These are phyloP conservation scores for Erethizon dorsatum DNA, from an alignment of 2,797 vertebrate species.

Conservation along the genomic window DNA sequence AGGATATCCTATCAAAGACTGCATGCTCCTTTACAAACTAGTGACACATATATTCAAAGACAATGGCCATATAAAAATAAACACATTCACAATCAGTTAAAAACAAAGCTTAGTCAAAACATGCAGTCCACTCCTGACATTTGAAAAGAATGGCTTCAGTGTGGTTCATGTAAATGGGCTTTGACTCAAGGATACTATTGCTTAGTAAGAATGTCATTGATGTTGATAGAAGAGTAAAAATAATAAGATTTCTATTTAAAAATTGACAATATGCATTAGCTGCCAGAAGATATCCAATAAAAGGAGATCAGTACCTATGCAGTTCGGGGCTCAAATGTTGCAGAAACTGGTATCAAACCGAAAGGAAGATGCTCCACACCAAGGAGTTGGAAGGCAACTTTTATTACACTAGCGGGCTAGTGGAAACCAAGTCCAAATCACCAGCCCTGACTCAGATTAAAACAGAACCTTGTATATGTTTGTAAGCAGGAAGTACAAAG, in stretches of 20 bases:
- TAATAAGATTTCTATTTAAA: slow-evolving; percentile 42
- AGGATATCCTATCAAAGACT: slow-evolving; percentile 21
- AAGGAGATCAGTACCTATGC: slow-evolving; percentile 13
- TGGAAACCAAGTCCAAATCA: no score
- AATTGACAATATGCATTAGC: slow-evolving; percentile 22
- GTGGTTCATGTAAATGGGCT: slow-evolving; percentile 26
- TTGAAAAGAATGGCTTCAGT: slow-evolving; percentile 22
- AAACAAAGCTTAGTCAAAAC: slow-evolving; percentile 71
- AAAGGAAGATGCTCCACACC: no score
- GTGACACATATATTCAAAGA: slow-evolving; percentile 53
- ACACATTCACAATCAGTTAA: not conserved
- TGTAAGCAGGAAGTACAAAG: no score
- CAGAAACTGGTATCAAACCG: no score
- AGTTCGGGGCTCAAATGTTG: slow-evolving; percentile 27
- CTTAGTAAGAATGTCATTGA: not conserved
- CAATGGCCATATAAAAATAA: slow-evolving; percentile 66
- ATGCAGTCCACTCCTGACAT: not conserved
- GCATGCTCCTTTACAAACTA: slow-evolving; percentile 18
- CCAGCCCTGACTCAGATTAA: no score
- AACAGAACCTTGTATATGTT: no score
- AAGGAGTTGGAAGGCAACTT: no score
- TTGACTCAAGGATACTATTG: slow-evolving; percentile 12
- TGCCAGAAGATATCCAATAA: slow-evolving; percentile 61
- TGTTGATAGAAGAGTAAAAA: slow-evolving; percentile 55
- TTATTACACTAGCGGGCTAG: no score